A percentile compares a stretch with the other conserved stretches of the same genome.
phyloP scores from a whole-genome alignment of 1,140 invertebrate genomes.

The Saxidomus purpurata region DNA sequence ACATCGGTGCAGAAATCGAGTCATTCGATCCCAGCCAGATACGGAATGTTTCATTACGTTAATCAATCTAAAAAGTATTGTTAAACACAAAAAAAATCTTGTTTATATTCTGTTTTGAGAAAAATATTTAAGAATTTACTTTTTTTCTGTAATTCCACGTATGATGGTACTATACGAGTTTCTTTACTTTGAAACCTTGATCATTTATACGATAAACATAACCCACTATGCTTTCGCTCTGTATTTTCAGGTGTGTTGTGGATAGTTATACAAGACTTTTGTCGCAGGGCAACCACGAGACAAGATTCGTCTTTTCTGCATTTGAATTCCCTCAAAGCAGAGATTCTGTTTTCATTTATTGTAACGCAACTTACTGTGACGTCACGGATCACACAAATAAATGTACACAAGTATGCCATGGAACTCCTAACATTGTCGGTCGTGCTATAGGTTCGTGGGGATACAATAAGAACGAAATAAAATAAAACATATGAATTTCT shows the following conservation, averaged over 20 bases:
- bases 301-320: slow-evolving; percentile 54
- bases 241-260: slow-evolving; percentile 50
- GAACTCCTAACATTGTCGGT: not conserved
- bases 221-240: no score
- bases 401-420: slow-evolving; percentile 31
- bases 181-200: no score
- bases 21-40: no score
- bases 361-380: slow-evolving; percentile 38
- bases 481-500: not conserved
- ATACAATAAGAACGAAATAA: not conserved
- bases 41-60: no score
- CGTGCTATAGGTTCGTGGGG: slow-evolving; percentile 5
- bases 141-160: no score
- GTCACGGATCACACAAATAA: not conserved
- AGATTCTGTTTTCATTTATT: slow-evolving; percentile 8
- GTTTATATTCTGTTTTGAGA: no score
- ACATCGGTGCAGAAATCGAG: no score
- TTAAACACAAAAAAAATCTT: no score
- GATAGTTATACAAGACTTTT: slow-evolving; percentile 43
- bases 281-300: slow-evolving; percentile 63
- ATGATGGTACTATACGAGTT: no score
- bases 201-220: no score
- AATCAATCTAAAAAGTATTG: no score
- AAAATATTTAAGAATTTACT: no score
- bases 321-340: slow-evolving; percentile 57